phyloP scores from a whole-genome alignment of 2,797 vertebrate genomes.

The Varecia variegata region DNA sequence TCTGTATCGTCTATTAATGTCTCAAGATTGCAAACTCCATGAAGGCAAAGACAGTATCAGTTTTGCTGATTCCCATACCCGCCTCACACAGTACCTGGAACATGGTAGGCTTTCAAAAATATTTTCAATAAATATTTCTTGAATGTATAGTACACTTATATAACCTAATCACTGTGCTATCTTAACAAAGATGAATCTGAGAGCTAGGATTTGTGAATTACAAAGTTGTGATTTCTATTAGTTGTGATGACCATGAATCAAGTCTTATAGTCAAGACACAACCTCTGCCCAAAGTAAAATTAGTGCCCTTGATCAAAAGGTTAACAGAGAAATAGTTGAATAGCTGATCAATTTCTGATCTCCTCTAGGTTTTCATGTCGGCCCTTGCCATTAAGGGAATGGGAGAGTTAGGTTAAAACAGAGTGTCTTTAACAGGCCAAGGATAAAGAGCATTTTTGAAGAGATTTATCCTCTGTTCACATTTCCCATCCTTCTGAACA shows the following conservation, averaged over 20 bases:
- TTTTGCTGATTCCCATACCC: not conserved
- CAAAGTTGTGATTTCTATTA: not conserved
- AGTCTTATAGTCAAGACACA: not conserved
- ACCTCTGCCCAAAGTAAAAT: not conserved
- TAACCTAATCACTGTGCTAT: not conserved
- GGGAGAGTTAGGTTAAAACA: constrained; percentile 50
- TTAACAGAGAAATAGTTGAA: not conserved
- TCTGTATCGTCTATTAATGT: not conserved
- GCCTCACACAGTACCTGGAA: not conserved
- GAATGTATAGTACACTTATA: not conserved
- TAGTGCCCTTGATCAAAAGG: not conserved
- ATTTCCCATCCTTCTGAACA: constrained; percentile 74
- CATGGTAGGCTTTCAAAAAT: not conserved
- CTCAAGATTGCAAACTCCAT: not conserved
- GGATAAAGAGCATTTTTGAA: constrained; percentile 64
- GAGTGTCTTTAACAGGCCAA: constrained; percentile 37
- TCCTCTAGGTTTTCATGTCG: not conserved
- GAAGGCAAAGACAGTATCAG: not conserved
- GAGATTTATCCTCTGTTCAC: constrained; percentile 72
- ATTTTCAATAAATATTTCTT: not conserved
- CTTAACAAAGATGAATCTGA: not conserved
- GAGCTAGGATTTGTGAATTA: not conserved
- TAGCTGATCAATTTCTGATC: not conserved
- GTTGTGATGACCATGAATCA: not conserved
- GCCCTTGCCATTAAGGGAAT: not conserved